Percentiles rank a stretch among this genome's conserved stretches.
These are phyloP conservation scores for Nyctereutes procyonoides DNA, from an alignment of 2,113 vertebrate species.

Conservation along the genomic window DNA sequence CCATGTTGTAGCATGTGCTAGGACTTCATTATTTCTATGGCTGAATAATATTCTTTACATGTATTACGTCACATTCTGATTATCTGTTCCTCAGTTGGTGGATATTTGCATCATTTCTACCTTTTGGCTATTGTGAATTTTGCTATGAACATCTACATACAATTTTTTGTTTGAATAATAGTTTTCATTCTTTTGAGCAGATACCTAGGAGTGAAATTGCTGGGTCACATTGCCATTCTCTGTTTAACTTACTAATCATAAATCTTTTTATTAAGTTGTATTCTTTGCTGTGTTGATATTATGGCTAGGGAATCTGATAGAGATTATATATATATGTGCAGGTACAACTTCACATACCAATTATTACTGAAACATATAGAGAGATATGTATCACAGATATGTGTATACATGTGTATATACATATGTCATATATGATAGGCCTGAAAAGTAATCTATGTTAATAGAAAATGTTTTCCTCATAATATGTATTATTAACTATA, in stretches of 20 bases:
- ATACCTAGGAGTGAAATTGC: not conserved
- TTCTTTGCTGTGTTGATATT: not conserved
- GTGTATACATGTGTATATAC: too few species aligned
- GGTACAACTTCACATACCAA: not conserved
- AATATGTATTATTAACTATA: not conserved
- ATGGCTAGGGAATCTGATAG: not conserved
- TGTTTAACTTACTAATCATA: not conserved
- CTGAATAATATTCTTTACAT: not conserved
- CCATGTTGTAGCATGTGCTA: not conserved
- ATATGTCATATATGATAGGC: not conserved
- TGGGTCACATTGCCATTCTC: not conserved
- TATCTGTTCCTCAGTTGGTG: not conserved
- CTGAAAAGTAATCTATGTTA: not conserved
- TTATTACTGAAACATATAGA: not conserved
- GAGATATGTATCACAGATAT: not conserved
- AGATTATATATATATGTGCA: not conserved
- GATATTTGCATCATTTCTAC: not conserved
- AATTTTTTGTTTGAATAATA: not conserved
- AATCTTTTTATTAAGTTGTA: not conserved
- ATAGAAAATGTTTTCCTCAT: not conserved
- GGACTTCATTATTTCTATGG: not conserved
- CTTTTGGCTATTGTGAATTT: not conserved
- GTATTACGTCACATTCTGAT: not conserved
- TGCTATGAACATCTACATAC: not conserved
- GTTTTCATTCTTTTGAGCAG: not conserved